Conservation (phyloP, 2,797 vertebrate genomes). For the Aulostomus chinensis region DNA sequence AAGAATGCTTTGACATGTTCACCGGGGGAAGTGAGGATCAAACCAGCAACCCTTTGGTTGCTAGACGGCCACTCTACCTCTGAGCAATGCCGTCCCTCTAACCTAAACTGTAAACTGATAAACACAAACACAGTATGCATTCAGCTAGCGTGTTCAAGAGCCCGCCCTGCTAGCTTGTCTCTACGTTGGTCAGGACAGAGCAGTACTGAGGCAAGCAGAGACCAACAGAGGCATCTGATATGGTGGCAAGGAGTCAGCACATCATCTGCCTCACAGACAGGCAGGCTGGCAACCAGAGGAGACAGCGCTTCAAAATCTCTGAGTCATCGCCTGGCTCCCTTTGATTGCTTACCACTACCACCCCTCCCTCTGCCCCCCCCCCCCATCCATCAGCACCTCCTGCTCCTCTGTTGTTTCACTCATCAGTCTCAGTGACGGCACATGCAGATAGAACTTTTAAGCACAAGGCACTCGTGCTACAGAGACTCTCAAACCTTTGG, state of each 20-base stretch:
- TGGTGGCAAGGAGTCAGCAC: slow-evolving; percentile 47
- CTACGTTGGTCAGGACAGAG: slow-evolving; percentile 17
- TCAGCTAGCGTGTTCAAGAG: too few relatives aligned
- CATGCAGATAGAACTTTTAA: slow-evolving; percentile 39
- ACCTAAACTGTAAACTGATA: too few relatives aligned
- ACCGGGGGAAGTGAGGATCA: too few relatives aligned
- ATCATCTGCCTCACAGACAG: slow-evolving; percentile 46
- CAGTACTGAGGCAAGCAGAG: slow-evolving; percentile 20
- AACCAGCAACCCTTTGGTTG: too few relatives aligned
- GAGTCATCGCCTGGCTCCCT: slow-evolving; percentile 64
- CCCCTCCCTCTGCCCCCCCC: neutral
- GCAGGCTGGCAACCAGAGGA: slow-evolving; percentile 44
- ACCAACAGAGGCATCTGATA: slow-evolving; percentile 33
- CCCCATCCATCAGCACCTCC: neutral
- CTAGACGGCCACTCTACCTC: too few relatives aligned
- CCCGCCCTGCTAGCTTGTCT: too few relatives aligned
- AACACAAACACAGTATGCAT: too few relatives aligned
- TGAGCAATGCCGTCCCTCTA: too few relatives aligned
- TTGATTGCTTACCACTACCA: slow-evolving; percentile 17
- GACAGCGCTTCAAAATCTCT: slow-evolving; percentile 51
- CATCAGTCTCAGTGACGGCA: slow-evolving; percentile 31
- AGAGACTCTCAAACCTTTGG: too few relatives aligned
- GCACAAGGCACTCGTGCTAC: slow-evolving; percentile 12
- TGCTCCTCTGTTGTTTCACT: slow-evolving; percentile 35
- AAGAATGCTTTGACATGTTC: too few relatives aligned